A percentile compares a stretch with the other conserved stretches of the same genome.
These are phyloP conservation scores for Malurus leucopterus DNA, from an alignment of 2,797 vertebrate species.

Conservation along the genomic window DNA sequence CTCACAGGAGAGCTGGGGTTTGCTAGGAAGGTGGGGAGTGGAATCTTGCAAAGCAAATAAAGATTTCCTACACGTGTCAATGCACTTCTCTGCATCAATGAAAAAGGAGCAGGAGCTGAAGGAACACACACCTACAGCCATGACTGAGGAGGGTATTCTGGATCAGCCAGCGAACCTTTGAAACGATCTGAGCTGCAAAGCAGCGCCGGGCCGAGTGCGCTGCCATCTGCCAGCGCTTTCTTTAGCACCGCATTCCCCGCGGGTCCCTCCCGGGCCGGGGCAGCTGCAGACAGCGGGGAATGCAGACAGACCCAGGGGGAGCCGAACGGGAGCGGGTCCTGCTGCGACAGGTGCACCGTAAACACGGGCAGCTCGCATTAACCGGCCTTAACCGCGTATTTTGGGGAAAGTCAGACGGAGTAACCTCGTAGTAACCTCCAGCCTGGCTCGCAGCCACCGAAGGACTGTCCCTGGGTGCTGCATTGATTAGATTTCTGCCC, in stretches of 20 bases:
- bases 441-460: constrained; percentile 67
- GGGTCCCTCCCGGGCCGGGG: too few species aligned
- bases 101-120: background rate
- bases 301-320: constrained; percentile 49
- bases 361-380: too few species aligned
- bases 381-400: constrained; percentile 15
- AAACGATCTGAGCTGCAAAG: constrained; percentile 35
- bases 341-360: too few species aligned
- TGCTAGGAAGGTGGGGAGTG: background rate
- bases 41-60: background rate
- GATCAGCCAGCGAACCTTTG: constrained; percentile 33
- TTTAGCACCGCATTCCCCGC: constrained; percentile 49
- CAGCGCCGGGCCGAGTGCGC: background rate
- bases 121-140: constrained; percentile 1
- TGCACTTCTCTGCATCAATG: background rate
- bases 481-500: constrained; percentile 73
- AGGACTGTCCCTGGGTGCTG: constrained; percentile 27
- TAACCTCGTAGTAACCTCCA: constrained; percentile 75
- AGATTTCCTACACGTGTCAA: background rate
- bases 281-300: constrained; percentile 62
- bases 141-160: background rate
- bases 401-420: constrained; percentile 74
- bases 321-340: too few species aligned
- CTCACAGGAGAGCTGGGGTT: background rate
- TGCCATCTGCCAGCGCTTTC: constrained; percentile 65